Evolutionary conservation across 2,797 vertebrate genomes (phyloP).

Genomic region (Anguilla pacifica): DNA sequence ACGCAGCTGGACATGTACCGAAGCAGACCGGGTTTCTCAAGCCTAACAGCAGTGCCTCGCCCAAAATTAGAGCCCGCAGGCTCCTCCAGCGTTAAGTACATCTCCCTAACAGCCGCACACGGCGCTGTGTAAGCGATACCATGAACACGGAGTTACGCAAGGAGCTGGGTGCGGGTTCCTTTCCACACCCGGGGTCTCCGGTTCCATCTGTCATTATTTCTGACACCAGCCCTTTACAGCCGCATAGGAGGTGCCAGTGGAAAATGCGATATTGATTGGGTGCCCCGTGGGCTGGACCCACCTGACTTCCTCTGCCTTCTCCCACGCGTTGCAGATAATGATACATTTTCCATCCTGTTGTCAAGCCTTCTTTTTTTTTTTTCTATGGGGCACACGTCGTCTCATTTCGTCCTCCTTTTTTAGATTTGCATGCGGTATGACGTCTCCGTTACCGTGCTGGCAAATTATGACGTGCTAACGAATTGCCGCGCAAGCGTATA

Average conservation of each 20-base stretch:
- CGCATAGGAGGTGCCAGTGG: background rate
- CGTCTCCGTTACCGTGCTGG: background rate
- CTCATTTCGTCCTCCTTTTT: background rate
- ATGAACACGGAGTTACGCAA: background rate
- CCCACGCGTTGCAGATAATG: background rate
- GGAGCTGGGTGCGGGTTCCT: background rate
- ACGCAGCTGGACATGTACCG: background rate
- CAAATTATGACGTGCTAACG: constrained; percentile 1
- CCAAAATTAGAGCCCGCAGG: background rate
- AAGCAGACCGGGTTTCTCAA: background rate
- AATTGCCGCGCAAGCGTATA: background rate
- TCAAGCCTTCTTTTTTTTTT: background rate
- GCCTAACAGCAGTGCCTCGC: background rate
- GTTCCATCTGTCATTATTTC: constrained; percentile 18
- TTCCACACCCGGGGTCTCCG: background rate
- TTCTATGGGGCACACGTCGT: background rate
- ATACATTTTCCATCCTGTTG: background rate
- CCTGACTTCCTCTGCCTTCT: constrained; percentile 5
- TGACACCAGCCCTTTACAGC: constrained; percentile 4
- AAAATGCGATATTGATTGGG: constrained; percentile 12
- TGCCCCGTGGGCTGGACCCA: constrained; percentile 2
- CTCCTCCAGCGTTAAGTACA: background rate
- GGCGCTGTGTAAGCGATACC: background rate
- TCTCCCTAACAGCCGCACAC: background rate
- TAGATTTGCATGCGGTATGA: background rate